phyloP scores from a whole-genome alignment of 2,888 invertebrate species.

The Microplitis deprimator region DNA sequence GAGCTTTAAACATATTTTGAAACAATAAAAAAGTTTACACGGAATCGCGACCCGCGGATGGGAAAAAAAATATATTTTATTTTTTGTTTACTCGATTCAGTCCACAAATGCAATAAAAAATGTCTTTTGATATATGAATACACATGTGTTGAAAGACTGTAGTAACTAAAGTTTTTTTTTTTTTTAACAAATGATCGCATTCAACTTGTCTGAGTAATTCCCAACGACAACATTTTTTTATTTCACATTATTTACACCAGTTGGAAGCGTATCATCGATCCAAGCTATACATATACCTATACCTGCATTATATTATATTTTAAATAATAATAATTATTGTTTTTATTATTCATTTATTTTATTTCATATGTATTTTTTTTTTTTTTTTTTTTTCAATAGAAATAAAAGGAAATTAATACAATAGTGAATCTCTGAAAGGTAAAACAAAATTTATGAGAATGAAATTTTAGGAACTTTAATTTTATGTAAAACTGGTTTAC shows the following conservation, averaged over 20 bases:
- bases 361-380: too few relatives aligned
- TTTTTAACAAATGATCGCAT: not conserved
- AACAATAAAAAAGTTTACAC: not conserved
- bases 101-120: constrained; percentile 6
- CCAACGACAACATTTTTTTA: constrained; percentile 34
- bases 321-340: too few relatives aligned
- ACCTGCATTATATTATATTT: not conserved
- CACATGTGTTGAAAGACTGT: not conserved
- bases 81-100: not conserved
- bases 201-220: constrained; percentile 5
- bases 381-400: too few relatives aligned
- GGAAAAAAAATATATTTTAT: constrained; percentile 2
- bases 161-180: not conserved
- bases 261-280: constrained; percentile 50
- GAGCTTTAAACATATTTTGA: not conserved
- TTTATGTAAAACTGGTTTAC: too few relatives aligned
- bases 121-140: constrained; percentile 15
- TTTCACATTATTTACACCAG: constrained; percentile 49
- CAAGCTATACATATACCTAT: constrained; percentile 23
- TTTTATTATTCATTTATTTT: too few relatives aligned
- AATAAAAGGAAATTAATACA: too few relatives aligned
- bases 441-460: too few relatives aligned
- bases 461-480: too few relatives aligned
- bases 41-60: not conserved
- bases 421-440: too few relatives aligned